Percentiles rank a stretch among this genome's conserved stretches.
These are phyloP conservation scores for Tapirus indicus DNA, from an alignment of 2,797 vertebrate species.

Conservation along the genomic window DNA sequence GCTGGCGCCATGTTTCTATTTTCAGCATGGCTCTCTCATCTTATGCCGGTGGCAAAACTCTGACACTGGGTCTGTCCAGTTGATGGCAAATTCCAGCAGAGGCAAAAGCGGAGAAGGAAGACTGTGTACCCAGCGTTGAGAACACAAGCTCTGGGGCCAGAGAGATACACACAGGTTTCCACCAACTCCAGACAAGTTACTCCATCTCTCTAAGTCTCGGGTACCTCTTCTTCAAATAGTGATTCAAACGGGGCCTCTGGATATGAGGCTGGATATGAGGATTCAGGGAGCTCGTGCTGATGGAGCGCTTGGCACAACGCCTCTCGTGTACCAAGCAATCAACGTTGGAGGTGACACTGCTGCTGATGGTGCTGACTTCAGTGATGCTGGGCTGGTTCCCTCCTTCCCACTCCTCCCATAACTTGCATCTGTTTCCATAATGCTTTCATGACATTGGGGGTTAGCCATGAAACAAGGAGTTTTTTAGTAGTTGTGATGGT, in stretches of 20 bases:
- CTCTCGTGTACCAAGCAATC: rapidly evolving
- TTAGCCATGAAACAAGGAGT: neutral
- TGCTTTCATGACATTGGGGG: neutral
- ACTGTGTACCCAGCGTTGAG: rapidly evolving
- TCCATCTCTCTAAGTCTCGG: neutral
- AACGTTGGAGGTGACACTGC: rapidly evolving
- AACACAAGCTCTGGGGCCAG: neutral
- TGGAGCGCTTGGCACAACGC: rapidly evolving
- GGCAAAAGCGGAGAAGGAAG: neutral
- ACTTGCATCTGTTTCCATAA: neutral
- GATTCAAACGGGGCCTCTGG: neutral
- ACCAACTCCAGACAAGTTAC: neutral
- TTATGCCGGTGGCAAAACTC: neutral
- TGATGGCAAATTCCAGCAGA: neutral
- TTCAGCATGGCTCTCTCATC: neutral
- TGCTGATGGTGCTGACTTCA: neutral
- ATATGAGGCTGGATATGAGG: too few species aligned
- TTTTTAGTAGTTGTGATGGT: neutral
- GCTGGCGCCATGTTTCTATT: neutral
- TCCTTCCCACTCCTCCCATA: neutral
- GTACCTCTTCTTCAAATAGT: neutral
- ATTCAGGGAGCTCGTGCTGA: rapidly evolving
- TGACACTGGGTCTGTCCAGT: neutral
- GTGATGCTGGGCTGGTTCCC: neutral
- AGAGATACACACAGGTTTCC: neutral